Evolutionary conservation across 1,140 invertebrate species (phyloP).

Genomic region (Phortica variegata): DNA sequence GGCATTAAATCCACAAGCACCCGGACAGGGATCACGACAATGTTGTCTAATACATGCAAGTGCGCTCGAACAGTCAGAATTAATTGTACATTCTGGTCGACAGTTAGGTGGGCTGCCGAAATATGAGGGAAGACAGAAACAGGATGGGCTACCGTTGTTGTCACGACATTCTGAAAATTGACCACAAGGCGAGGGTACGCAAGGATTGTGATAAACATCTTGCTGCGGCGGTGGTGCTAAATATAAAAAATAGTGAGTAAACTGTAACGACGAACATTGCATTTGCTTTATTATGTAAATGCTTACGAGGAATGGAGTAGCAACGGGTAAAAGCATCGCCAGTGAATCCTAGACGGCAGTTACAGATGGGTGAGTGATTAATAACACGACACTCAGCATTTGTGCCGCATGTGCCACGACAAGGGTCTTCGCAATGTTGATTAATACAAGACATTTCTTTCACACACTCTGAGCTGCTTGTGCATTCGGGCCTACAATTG

Average conservation of each 20-base stretch:
- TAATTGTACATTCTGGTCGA: conserved; percentile 72
- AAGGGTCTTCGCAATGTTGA: conserved; percentile 64
- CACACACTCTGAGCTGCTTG: conserved; percentile 62
- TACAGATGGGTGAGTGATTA: conserved; percentile 79
- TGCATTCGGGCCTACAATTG: conserved; percentile 63
- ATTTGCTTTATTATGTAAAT: conserved; percentile 21
- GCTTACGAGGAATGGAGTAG: conserved; percentile 62
- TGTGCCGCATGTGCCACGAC: conserved; percentile 62
- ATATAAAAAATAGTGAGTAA: conserved; percentile 60
- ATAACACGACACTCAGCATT: conserved; percentile 79
- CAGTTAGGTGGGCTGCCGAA: conserved; percentile 75
- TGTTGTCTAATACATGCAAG: conserved; percentile 74
- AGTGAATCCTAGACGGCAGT: conserved; percentile 66
- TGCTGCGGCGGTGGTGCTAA: conserved; percentile 56
- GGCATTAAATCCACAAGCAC: conserved; percentile 77
- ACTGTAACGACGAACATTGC: conserved; percentile 57
- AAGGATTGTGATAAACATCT: conserved; percentile 67
- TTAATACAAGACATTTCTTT: conserved; percentile 60
- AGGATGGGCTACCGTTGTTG: conserved; percentile 67
- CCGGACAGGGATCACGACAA: conserved; percentile 78
- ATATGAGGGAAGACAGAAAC: conserved; percentile 70
- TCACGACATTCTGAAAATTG: conserved; percentile 58
- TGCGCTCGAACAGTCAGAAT: conserved; percentile 71
- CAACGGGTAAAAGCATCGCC: conserved; percentile 67
- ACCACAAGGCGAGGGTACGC: conserved; percentile 76